Conservation (phyloP, 1,140 invertebrate species). For the Lordiphosa clarofinis region DNA sequence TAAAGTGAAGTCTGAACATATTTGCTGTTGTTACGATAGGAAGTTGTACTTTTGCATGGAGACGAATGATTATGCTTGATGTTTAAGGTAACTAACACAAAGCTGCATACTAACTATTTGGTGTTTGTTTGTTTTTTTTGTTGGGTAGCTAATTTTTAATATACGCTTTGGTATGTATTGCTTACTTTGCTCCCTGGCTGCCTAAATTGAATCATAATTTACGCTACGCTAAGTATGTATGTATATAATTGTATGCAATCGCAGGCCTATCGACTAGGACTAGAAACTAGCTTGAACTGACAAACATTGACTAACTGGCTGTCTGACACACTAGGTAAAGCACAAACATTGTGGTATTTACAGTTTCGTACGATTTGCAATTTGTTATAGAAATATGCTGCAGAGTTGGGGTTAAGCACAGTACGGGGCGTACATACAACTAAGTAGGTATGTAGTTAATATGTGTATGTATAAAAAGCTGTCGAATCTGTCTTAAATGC, state of each 20-base stretch:
- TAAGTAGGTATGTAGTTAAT: background rate
- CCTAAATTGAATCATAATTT: conserved; percentile 45
- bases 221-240: conserved; percentile 31
- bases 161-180: conserved; percentile 42
- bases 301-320: conserved; percentile 36
- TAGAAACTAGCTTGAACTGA: conserved; percentile 46
- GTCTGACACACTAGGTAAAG: conserved; percentile 41
- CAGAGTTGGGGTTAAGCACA: conserved; percentile 38
- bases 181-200: conserved; percentile 54
- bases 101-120: conserved; percentile 2
- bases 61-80: conserved; percentile 67
- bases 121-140: conserved; percentile 13
- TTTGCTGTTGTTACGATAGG: conserved; percentile 35
- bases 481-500: conserved; percentile 46
- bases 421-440: conserved; percentile 33
- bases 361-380: conserved; percentile 36
- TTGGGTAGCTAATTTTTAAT: conserved; percentile 21
- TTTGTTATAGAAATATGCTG: conserved; percentile 33
- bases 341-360: conserved; percentile 61
- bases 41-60: conserved; percentile 71
- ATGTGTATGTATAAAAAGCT: conserved; percentile 30
- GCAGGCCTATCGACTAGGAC: conserved; percentile 30
- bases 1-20: conserved; percentile 44
- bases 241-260: conserved; percentile 1
- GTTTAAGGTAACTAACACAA: conserved; percentile 44